Evolutionary conservation across 2,113 vertebrate genomes (phyloP).

Genomic region (Corythornis cristatus): DNA sequence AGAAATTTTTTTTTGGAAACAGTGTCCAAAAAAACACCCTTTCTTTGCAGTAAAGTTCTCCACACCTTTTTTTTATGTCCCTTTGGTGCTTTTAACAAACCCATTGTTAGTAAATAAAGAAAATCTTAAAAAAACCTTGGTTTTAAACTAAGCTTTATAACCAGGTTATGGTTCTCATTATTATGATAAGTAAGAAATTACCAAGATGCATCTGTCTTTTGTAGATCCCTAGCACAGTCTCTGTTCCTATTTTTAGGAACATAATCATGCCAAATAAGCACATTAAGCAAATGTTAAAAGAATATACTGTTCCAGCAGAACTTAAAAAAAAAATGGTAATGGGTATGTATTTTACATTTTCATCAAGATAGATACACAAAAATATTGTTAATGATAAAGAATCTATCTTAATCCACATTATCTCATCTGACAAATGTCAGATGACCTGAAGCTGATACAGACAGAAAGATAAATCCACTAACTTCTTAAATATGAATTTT

Average conservation of each 20-base stretch:
- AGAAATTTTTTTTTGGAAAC: no score
- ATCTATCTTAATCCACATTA: rapidly evolving
- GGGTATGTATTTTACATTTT: not conserved
- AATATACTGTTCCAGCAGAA: not conserved
- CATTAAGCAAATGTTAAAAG: not conserved
- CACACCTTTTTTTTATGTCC: no score
- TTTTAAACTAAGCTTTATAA: not conserved
- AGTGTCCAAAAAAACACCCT: no score
- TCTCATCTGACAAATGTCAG: not conserved
- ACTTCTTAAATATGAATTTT: not conserved
- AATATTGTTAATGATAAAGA: not conserved
- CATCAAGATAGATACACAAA: not conserved
- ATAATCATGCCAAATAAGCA: not conserved
- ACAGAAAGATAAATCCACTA: not conserved
- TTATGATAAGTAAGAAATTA: not conserved
- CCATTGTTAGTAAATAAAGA: no score
- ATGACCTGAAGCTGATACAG: not conserved
- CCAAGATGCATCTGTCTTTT: not conserved
- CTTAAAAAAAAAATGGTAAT: not conserved
- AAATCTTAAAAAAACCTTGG: not conserved
- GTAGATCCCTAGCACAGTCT: not conserved
- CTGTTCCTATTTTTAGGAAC: not conserved
- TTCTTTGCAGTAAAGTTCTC: no score
- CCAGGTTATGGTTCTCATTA: no score
- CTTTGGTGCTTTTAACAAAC: no score